phyloP scores from a whole-genome alignment of 1,140 invertebrate species.

The Cyclina sinensis region DNA sequence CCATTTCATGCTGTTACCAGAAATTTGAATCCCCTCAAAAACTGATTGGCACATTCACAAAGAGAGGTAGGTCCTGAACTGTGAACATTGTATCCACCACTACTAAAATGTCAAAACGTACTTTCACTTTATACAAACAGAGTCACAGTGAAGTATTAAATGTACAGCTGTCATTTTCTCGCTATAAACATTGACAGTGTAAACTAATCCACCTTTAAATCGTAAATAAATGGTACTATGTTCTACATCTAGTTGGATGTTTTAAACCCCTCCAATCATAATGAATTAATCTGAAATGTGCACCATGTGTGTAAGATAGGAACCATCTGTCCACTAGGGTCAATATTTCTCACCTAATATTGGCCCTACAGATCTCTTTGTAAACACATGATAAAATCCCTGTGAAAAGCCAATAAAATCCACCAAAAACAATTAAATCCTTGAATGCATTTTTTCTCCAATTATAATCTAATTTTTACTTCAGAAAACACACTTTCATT shows the following conservation, averaged over 20 bases:
- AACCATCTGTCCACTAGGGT: constrained; percentile 24
- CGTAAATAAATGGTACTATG: background rate
- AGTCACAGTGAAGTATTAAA: background rate
- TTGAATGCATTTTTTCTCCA: background rate
- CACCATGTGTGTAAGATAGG: constrained; percentile 25
- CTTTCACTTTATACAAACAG: background rate
- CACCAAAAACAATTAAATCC: constrained; percentile 2
- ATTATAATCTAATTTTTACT: constrained; percentile 26
- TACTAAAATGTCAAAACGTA: constrained; percentile 10
- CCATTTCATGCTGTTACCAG: background rate
- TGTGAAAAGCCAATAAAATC: constrained; percentile 13
- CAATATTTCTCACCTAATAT: constrained; percentile 23
- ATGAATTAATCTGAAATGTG: constrained; percentile 38
- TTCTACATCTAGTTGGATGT: background rate
- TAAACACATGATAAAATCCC: constrained; percentile 14
- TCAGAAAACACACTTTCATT: background rate
- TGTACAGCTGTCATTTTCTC: background rate
- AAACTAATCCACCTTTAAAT: background rate
- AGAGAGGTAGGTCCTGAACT: background rate
- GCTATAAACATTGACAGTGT: background rate
- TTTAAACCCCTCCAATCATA: background rate
- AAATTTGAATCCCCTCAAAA: constrained; percentile 16
- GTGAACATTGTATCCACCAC: background rate
- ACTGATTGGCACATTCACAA: background rate
- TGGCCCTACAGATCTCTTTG: background rate